Percentiles rank a stretch among this genome's conserved stretches.
Conservation (phyloP, 2,797 vertebrate genomes). For the Denticeps clupeoides region DNA sequence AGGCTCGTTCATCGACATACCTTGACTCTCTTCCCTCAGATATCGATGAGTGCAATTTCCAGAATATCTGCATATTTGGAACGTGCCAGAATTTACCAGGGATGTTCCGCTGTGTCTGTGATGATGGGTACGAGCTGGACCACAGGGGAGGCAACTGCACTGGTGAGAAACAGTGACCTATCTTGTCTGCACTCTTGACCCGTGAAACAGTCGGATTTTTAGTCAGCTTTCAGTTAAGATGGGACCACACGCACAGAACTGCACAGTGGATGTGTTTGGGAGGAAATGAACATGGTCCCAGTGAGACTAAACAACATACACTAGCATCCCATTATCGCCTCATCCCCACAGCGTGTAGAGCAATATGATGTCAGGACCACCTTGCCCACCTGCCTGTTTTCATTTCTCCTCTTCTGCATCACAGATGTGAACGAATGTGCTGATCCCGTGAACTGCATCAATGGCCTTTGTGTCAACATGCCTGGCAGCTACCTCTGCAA, state of each 20-base stretch:
- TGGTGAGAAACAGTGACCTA: slow-evolving; percentile 48
- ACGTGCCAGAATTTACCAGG: slow-evolving; percentile 88
- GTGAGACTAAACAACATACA: too few relatives aligned
- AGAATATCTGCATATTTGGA: slow-evolving; percentile 86
- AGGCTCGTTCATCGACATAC: too few relatives aligned
- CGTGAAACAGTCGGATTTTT: too few relatives aligned
- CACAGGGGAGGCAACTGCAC: slow-evolving; percentile 85
- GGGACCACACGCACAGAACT: too few relatives aligned
- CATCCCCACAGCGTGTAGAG: too few relatives aligned
- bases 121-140: slow-evolving; percentile 83
- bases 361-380: too few relatives aligned
- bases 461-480: slow-evolving; percentile 82
- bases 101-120: slow-evolving; percentile 85
- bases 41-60: slow-evolving; percentile 86
- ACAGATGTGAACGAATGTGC: slow-evolving; percentile 88
- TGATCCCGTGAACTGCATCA: slow-evolving; percentile 87
- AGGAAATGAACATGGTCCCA: too few relatives aligned
- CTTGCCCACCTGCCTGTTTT: too few relatives aligned
- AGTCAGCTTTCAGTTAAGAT: too few relatives aligned
- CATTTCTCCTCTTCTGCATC: neutral
- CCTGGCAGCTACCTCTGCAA: slow-evolving; percentile 82
- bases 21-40: slow-evolving; percentile 63
- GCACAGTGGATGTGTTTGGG: too few relatives aligned
- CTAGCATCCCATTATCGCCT: too few relatives aligned
- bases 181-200: neutral